Evolutionary conservation across 2,888 invertebrate genomes (phyloP).

Genomic region (Dexiosoma caninum): DNA sequence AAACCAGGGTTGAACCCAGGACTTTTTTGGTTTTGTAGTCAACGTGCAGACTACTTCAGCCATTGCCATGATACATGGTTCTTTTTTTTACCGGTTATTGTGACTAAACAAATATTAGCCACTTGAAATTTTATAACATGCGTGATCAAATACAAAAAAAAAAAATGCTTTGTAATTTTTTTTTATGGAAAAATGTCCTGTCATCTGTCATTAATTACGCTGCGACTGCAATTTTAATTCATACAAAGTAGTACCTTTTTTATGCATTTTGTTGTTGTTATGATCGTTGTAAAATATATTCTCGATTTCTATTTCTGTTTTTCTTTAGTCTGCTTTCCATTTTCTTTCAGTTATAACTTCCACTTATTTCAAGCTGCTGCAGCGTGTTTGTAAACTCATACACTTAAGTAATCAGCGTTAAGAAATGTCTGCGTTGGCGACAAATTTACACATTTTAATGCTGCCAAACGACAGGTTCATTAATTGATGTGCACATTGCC

Average conservation of each 20-base stretch:
- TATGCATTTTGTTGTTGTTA: background rate
- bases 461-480: constrained; percentile 73
- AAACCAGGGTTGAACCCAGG: too few relatives aligned
- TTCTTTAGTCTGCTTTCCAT: background rate
- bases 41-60: too few relatives aligned
- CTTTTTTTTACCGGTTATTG: too few relatives aligned
- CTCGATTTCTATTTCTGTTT: background rate
- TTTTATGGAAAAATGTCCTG: too few relatives aligned
- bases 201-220: too few relatives aligned
- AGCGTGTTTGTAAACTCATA: background rate
- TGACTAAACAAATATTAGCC: too few relatives aligned
- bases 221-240: too few relatives aligned
- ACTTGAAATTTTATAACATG: too few relatives aligned
- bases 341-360: background rate
- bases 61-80: too few relatives aligned
- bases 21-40: too few relatives aligned
- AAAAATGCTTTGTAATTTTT: too few relatives aligned
- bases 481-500: constrained; percentile 73
- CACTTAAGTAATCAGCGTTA: constrained; percentile 54
- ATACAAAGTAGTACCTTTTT: background rate
- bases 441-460: constrained; percentile 72
- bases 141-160: too few relatives aligned
- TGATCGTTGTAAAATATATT: background rate
- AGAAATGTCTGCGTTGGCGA: constrained; percentile 69
- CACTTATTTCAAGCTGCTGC: background rate